A percentile compares a stretch with the other conserved stretches of the same genome.
Conservation (phyloP, 2,797 vertebrate genomes). For the Tamandua tetradactyla region DNA sequence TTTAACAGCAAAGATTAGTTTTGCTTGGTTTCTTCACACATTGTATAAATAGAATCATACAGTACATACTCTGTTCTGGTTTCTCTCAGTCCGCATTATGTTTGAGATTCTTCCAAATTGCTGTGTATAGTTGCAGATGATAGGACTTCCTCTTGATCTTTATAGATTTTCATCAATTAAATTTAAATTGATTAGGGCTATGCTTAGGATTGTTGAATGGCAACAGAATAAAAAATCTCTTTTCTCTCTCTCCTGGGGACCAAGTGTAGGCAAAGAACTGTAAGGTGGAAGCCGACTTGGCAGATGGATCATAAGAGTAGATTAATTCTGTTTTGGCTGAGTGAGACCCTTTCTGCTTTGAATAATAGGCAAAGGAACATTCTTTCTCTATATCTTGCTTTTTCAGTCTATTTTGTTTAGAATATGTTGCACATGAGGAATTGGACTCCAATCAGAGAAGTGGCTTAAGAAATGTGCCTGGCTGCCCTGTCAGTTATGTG, state of each 20-base stretch:
- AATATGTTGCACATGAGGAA: conserved; percentile 35
- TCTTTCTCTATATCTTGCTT: background rate
- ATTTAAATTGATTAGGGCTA: conserved; percentile 77
- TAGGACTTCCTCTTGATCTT: conserved; percentile 71
- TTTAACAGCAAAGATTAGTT: conserved; percentile 33
- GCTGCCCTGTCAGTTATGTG: conserved; percentile 27
- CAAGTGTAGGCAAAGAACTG: conserved; percentile 47
- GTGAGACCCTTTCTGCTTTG: conserved; percentile 48
- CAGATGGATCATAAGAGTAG: background rate
- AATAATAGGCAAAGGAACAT: conserved; percentile 27
- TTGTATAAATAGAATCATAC: conserved; percentile 39
- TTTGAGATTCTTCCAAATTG: conserved; percentile 32
- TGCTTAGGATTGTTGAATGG: conserved; percentile 73
- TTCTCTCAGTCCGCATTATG: conserved; percentile 33
- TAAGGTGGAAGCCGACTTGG: background rate
- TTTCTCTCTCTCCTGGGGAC: conserved; percentile 51
- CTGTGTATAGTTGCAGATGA: background rate
- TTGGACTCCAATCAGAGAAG: conserved; percentile 62
- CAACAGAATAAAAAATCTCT: conserved; percentile 67
- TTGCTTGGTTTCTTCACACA: conserved; percentile 50
- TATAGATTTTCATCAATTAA: conserved; percentile 79
- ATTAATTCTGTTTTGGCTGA: conserved; percentile 57
- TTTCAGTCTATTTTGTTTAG: conserved; percentile 36
- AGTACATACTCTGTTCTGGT: conserved; percentile 2
- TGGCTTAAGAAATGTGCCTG: conserved; percentile 1